Evolutionary conservation across 2,888 invertebrate species (phyloP).

Genomic region (Aplocera efformata): DNA sequence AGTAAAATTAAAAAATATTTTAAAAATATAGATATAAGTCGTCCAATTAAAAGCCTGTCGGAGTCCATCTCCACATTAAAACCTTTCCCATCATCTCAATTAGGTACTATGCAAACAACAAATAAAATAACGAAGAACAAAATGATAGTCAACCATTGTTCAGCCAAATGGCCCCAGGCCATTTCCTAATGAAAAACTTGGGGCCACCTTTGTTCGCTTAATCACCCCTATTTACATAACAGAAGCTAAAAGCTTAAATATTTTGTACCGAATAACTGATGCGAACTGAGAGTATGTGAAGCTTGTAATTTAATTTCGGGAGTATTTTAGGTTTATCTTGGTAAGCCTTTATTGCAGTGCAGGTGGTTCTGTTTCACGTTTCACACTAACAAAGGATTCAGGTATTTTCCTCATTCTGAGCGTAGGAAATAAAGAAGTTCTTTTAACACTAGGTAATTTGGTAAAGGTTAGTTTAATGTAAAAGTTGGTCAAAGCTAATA

Average conservation of each 20-base stretch:
- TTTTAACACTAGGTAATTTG: too few species aligned
- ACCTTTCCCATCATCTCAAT: slow-evolving; percentile 21
- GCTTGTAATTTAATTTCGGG: slow-evolving; percentile 13
- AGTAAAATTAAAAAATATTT: too few species aligned
- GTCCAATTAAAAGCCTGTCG: slow-evolving; percentile 2
- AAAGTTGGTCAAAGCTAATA: too few species aligned
- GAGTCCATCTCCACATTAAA: slow-evolving; percentile 1
- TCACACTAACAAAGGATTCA: background rate
- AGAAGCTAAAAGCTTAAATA: slow-evolving; percentile 32
- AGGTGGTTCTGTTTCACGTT: slow-evolving; percentile 3
- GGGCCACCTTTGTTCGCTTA: slow-evolving; percentile 39
- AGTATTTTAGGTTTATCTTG: slow-evolving; percentile 8
- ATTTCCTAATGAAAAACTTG: slow-evolving; percentile 40
- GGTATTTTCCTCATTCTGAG: too few species aligned
- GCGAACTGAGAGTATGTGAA: slow-evolving; percentile 3
- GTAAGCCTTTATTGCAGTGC: slow-evolving; percentile 9
- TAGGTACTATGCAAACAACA: slow-evolving; percentile 28
- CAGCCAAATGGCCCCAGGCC: slow-evolving; percentile 27
- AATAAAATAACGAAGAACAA: slow-evolving; percentile 29
- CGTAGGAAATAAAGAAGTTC: too few species aligned
- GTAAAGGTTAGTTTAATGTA: too few species aligned
- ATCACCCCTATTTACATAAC: slow-evolving; percentile 43
- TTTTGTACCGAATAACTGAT: slow-evolving; percentile 20
- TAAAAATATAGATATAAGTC: too few species aligned
- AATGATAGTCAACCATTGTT: slow-evolving; percentile 32